These are phyloP conservation scores for Brachionus asplanchnoidis DNA, from an alignment of 1,140 invertebrate species.

Conservation along the genomic window DNA sequence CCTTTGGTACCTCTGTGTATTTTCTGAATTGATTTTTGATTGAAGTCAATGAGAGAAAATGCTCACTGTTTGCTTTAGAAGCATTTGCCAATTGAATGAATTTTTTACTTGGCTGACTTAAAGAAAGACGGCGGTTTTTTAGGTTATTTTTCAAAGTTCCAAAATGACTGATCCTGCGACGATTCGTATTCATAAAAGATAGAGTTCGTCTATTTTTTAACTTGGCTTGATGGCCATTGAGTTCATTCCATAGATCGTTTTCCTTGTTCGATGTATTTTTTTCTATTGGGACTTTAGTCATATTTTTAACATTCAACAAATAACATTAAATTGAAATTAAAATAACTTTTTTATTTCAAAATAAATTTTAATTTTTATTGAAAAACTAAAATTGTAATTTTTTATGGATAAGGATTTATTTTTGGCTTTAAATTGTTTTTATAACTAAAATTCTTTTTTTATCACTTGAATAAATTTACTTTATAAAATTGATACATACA, in stretches of 20 bases:
- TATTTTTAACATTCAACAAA: not conserved
- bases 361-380: not conserved
- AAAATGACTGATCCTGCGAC: not conserved
- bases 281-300: constrained; percentile 22
- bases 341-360: not conserved
- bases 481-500: too few species aligned
- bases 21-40: constrained; percentile 4
- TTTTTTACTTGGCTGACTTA: constrained; percentile 11
- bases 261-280: not conserved
- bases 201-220: constrained; percentile 19
- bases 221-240: not conserved
- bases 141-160: not conserved
- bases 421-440: too few species aligned
- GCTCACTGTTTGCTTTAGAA: not conserved
- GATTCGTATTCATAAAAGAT: not conserved
- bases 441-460: too few species aligned
- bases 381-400: not conserved
- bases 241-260: constrained; percentile 12
- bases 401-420: too few species aligned
- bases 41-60: constrained; percentile 1
- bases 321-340: not conserved
- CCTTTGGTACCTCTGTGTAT: not conserved
- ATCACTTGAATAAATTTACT: too few species aligned
- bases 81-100: not conserved
- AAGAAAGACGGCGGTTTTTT: constrained; percentile 5